Evolutionary conservation across 2,113 vertebrate species (phyloP).

Genomic region (Anolis carolinensis): DNA sequence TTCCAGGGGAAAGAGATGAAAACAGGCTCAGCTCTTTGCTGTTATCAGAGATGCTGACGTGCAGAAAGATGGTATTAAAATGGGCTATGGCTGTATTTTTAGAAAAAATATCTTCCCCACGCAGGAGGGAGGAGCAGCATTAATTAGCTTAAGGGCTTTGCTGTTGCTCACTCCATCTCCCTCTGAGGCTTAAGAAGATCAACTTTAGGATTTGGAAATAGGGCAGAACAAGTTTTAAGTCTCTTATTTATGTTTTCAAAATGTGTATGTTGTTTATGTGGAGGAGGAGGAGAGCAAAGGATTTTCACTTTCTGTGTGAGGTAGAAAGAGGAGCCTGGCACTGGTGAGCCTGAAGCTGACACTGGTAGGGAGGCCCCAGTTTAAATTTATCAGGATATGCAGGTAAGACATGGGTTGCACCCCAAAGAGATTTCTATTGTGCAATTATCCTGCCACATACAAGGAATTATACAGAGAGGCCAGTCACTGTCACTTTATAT

Average conservation of each 20-base stretch:
- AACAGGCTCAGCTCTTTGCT: slow-evolving; percentile 51
- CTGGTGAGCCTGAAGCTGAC: not conserved
- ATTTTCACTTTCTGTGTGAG: accelerated
- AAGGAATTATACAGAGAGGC: not conserved
- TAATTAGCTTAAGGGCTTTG: slow-evolving; percentile 73
- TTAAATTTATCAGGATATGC: not conserved
- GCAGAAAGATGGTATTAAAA: slow-evolving; percentile 56
- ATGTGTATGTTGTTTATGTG: slow-evolving; percentile 6
- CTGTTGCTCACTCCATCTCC: slow-evolving; percentile 55
- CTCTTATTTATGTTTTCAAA: slow-evolving; percentile 49
- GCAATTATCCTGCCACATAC: not conserved
- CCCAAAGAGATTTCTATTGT: not conserved
- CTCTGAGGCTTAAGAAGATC: slow-evolving; percentile 57
- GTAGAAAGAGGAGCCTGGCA: not conserved
- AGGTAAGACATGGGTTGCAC: not conserved
- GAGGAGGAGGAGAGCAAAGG: slow-evolving; percentile 22
- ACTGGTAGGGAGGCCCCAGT: not conserved
- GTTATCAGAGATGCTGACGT: slow-evolving; percentile 50
- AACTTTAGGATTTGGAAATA: slow-evolving; percentile 65
- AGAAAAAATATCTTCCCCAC: slow-evolving; percentile 45
- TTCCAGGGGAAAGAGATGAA: slow-evolving; percentile 45
- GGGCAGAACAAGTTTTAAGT: slow-evolving; percentile 56
- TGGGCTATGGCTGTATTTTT: slow-evolving; percentile 64
- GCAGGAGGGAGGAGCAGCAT: slow-evolving; percentile 57
- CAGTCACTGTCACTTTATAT: not conserved